Base-by-base conservation (phyloP, 2,113 vertebrate genomes). In the Lepus europaeus region DNA sequence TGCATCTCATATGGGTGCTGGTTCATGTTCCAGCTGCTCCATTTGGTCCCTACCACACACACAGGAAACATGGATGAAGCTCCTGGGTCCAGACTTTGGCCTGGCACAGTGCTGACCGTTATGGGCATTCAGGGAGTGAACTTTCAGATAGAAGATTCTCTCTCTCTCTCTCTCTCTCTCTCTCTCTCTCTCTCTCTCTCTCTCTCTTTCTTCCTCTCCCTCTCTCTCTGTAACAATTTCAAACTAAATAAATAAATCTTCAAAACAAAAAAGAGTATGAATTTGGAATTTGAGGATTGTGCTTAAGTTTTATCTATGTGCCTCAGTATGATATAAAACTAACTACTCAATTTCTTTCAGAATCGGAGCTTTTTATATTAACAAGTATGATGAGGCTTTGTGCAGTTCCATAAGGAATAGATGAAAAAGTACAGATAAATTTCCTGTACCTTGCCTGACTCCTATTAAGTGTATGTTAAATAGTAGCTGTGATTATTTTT, bases 201-300 rank as follows among this genome's bases (percentile, higher is more conserved):
- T 7, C 36, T 12, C 16, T 53, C 68, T 45, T 2, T 59, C 49
- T 3, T 2, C 2, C 8, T 29, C 2, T 1, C 0, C 22, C 2
- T 5, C 17, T 7, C 36, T 12, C 16, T 53, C 68, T 45, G 45
- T 45, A 45, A 45, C 6, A 45, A 45, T 45, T 45, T 45, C 45
- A 7, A 45, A 45, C 7, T 45, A 1, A 45, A 45, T 45, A 45
- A 45, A 45, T 45, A 45, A 45, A 45, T 45, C 45, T 45, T 45
- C 45, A 45, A 45, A 45, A 45, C 45, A 22, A 61, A 3, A 19
- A 16, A 61, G 19, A 76, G 11, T 27, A 13, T 79, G 29, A 0
- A 9, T 63, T 79, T 77, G 5, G 3, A 64, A 72, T 81, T 81
- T 72, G 79, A 89, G 25, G 86, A 56, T 19, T 9, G 29, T 2